Evolutionary conservation across 2,888 invertebrate genomes (phyloP).

Genomic region (Mythimna albipuncta): DNA sequence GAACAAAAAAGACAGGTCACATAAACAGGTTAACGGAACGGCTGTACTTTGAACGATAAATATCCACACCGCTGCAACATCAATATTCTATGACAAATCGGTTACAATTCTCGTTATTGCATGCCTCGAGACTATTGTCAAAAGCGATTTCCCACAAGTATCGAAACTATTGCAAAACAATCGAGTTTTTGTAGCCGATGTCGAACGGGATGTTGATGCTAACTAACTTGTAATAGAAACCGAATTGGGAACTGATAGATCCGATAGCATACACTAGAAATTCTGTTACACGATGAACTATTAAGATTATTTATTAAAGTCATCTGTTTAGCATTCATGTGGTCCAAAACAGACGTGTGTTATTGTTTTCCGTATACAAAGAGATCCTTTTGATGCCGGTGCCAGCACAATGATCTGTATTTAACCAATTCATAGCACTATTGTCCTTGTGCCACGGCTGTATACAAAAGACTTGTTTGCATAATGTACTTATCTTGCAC

Average conservation of each 20-base stretch:
- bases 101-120: constrained; percentile 52
- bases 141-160: constrained; percentile 66
- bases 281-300: constrained; percentile 62
- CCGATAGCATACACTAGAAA: constrained; percentile 54
- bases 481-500: constrained; percentile 80
- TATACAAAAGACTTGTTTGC: constrained; percentile 84
- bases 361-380: constrained; percentile 85
- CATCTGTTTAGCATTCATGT: constrained; percentile 67
- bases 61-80: constrained; percentile 42
- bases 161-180: constrained; percentile 67
- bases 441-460: constrained; percentile 79
- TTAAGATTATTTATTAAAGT: constrained; percentile 65
- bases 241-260: constrained; percentile 51
- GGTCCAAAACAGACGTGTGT: constrained; percentile 75
- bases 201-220: constrained; percentile 62
- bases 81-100: constrained; percentile 53
- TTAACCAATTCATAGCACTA: constrained; percentile 81
- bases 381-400: constrained; percentile 82
- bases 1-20: neutral
- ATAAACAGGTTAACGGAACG: constrained; percentile 33
- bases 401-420: constrained; percentile 82
- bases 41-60: constrained; percentile 34
- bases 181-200: constrained; percentile 59
- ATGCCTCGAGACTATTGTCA: constrained; percentile 55
- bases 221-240: constrained; percentile 54